Evolutionary conservation across 2,113 vertebrate genomes (phyloP), one percentile per base, ranked within the genome.

Genomic region (Odontesthes bonariensis): DNA sequence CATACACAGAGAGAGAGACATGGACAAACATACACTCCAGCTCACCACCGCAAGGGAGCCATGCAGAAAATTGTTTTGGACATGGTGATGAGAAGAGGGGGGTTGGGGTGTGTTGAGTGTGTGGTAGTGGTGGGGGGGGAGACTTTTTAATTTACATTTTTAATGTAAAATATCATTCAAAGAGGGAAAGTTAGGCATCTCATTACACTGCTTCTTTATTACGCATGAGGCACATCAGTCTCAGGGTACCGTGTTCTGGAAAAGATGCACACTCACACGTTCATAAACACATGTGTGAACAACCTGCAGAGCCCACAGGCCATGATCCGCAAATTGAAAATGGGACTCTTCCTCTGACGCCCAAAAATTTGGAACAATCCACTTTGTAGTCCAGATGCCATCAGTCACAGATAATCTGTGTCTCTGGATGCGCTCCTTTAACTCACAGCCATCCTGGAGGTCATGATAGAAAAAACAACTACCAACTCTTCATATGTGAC

Each of bases 11-110:
- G 19, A 22, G 63, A 64, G 23, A 22, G 6, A 63, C 69, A 79
- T 71, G 64, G 57, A 82, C 64, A 77, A 75, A 81, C 76, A 81
- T 79, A 76, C 75, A 63, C 73, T 61, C 59, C 38, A 46, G 73
- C 77, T 70, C 55, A 84, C 81, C 65, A 84, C 79, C 35, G 67
- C 82, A 78, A 92, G 87, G 86, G 91, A 94, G 88, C 89, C 93
- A 91, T 93, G 93, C 92, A 94, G 92, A 94, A 94, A 94, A 94
- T 94, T 92, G 91, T 94, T 94, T 93, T 93, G 92, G 93, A 93
- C 89, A 92, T 83, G 67, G 76, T 88, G 92, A 92, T 91, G 91
- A 87, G 86, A 83, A 82, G 78, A 83, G 71, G 73, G 86, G 84
- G 71, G 78, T 73, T 59, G 53, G 52, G 77, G 63, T 75, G 67